Percentiles rank a stretch among this genome's conserved stretches.
Evolutionary conservation across 2,113 vertebrate genomes (phyloP).

Genomic region (Platysteira castanea): DNA sequence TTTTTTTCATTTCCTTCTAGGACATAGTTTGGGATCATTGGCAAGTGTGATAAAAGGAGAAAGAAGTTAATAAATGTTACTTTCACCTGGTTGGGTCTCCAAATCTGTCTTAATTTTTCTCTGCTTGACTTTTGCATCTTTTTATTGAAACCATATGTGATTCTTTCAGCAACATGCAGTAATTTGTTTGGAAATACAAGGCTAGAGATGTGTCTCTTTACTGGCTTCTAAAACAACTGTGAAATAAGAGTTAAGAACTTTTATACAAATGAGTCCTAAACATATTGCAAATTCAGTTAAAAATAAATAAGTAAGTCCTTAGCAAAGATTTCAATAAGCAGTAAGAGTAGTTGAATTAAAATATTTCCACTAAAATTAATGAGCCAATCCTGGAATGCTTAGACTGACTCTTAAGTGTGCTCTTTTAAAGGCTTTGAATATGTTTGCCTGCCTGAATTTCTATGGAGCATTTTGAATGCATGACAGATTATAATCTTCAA

Average conservation of each 20-base stretch:
- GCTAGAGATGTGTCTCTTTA: background rate
- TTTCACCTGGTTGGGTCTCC: background rate
- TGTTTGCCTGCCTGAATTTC: slow-evolving; percentile 50
- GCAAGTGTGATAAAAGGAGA: background rate
- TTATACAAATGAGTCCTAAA: slow-evolving; percentile 13
- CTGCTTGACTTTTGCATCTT: background rate
- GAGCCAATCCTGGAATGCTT: slow-evolving; percentile 29
- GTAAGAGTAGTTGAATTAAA: slow-evolving; percentile 13
- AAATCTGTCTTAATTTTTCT: background rate
- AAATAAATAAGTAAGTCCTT: slow-evolving; percentile 56
- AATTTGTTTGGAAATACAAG: slow-evolving; percentile 27
- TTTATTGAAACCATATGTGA: slow-evolving; percentile 12
- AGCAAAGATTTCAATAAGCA: slow-evolving; percentile 17
- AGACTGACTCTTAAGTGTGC: slow-evolving; percentile 42
- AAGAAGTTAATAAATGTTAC: background rate
- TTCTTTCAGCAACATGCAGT: background rate
- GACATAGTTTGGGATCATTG: background rate
- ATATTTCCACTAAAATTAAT: slow-evolving; percentile 33
- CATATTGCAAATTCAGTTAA: slow-evolving; percentile 24
- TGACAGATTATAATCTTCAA: slow-evolving; percentile 52
- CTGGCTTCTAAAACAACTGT: background rate
- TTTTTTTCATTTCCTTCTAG: background rate
- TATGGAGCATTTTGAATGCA: slow-evolving; percentile 49
- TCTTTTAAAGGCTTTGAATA: slow-evolving; percentile 45
- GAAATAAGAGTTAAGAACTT: slow-evolving; percentile 12